Base-by-base conservation (phyloP, 2,888 invertebrate species). In the Celastrina argiolus region DNA sequence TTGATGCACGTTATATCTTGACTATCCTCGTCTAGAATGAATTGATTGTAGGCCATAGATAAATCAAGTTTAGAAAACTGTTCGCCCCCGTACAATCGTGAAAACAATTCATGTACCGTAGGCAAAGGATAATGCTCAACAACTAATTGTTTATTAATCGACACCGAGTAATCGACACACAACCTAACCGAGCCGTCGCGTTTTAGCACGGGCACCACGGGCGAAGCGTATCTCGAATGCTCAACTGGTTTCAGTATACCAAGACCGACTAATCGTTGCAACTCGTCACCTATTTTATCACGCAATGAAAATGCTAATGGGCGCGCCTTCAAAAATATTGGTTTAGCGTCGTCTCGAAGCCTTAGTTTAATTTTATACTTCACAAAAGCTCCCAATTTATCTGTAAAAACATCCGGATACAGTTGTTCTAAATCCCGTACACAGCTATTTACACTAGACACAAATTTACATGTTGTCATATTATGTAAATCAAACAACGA, bases 111-210 rank as follows among this genome's bases (percentile, higher is more conserved):
- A 0, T 69, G 64, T 6, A 72, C 64, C 0, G 69, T 72, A 0
- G 73, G 74, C 6, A 75, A 45, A 0, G 74, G 73, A 51, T 73
- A 74, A 26, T 74, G 69, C 28, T 75, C 75, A 0, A 73, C 41
- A 5, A 70, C 2, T 36, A 74, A 64, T n/a, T 72, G 70, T 68
- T 73, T 74, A 65, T 74, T 74, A 22, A 74, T n/a, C n/a, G n/a
- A n/a, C n/a, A n/a, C 59, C 0, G 74, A 73, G 65, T 69, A 74
- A 66, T 74, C 72, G 0, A 65, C 72, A 31, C 70, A 71, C 3
- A 73, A 41, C 68, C 56, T 28, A 67, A 10, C 36, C 36, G 36
- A 36, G 18, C 51, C 67, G 51, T 67, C 26, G 6, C 36, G 8
- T 31, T 72, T 72, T 10, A 72, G 41, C 5, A 69, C 69, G 0